These are phyloP conservation scores for Colossoma macropomum DNA, from an alignment of 2,113 vertebrate species.

Conservation along the genomic window DNA sequence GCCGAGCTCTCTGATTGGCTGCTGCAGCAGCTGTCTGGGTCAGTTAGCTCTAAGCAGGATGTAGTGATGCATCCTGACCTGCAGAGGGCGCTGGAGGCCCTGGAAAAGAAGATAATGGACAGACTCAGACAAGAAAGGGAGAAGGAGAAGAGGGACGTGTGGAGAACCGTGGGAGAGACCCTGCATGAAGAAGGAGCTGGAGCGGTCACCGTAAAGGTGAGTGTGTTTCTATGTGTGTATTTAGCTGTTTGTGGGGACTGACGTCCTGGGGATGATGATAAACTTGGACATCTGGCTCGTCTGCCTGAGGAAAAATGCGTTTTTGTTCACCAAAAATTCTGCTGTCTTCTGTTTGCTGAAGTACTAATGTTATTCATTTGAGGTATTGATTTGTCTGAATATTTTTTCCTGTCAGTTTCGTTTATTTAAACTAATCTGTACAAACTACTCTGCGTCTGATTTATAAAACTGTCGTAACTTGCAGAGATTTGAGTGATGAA, in stretches of 20 bases:
- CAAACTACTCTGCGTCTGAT: too few species aligned
- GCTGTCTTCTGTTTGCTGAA: too few species aligned
- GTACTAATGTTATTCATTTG: too few species aligned
- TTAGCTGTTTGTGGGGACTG: background rate
- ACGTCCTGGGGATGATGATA: too few species aligned
- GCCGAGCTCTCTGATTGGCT: slow-evolving; percentile 58
- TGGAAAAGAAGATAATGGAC: slow-evolving; percentile 56
- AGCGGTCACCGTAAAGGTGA: slow-evolving; percentile 53
- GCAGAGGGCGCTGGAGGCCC: slow-evolving; percentile 58
- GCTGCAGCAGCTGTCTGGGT: slow-evolving; percentile 21
- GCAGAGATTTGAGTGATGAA: too few species aligned
- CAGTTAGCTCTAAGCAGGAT: background rate
- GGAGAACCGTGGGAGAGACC: slow-evolving; percentile 58
- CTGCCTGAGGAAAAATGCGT: too few species aligned
- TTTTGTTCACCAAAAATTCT: too few species aligned
- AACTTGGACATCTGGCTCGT: too few species aligned
- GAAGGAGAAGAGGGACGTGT: slow-evolving; percentile 39
- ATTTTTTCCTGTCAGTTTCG: too few species aligned
- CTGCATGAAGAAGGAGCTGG: slow-evolving; percentile 58
- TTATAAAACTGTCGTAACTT: too few species aligned
- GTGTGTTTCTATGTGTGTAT: background rate
- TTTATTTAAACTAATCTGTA: too few species aligned
- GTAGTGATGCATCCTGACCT: slow-evolving; percentile 56
- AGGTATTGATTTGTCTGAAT: too few species aligned
- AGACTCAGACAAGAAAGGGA: slow-evolving; percentile 37